Evolutionary conservation across 2,113 vertebrate species (phyloP).

Genomic region (Tychaedon coryphoeus): DNA sequence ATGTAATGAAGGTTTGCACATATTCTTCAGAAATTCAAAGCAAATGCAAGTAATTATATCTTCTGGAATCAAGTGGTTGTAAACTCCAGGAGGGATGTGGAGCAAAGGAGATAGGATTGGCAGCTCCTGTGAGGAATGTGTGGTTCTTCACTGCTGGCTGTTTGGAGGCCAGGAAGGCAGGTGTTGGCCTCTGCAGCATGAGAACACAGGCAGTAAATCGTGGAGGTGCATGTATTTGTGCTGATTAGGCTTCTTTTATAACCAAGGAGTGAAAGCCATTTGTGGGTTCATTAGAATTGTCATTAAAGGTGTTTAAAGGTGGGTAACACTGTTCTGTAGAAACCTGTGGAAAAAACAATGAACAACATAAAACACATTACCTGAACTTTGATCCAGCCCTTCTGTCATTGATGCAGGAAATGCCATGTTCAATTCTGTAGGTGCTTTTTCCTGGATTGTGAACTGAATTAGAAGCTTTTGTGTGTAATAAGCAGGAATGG

Average conservation of each 20-base stretch:
- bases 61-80: background rate
- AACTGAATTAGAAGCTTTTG: background rate
- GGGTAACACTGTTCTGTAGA: background rate
- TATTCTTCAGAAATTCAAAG: background rate
- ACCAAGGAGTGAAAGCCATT: background rate
- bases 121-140: background rate
- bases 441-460: background rate
- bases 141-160: background rate
- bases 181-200: background rate
- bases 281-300: background rate
- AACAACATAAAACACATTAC: accelerated
- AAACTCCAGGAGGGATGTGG: background rate
- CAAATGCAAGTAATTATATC: background rate
- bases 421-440: background rate
- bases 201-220: background rate
- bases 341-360: background rate
- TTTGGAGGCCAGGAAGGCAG: background rate
- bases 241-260: background rate
- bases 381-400: background rate
- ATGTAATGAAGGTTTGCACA: background rate
- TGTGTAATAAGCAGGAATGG: background rate
- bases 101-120: background rate
- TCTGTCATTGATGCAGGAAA: background rate
- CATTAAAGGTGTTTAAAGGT: background rate
- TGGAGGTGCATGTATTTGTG: background rate